phyloP scores from a whole-genome alignment of 2,797 vertebrate genomes.

The Balearica regulorum region DNA sequence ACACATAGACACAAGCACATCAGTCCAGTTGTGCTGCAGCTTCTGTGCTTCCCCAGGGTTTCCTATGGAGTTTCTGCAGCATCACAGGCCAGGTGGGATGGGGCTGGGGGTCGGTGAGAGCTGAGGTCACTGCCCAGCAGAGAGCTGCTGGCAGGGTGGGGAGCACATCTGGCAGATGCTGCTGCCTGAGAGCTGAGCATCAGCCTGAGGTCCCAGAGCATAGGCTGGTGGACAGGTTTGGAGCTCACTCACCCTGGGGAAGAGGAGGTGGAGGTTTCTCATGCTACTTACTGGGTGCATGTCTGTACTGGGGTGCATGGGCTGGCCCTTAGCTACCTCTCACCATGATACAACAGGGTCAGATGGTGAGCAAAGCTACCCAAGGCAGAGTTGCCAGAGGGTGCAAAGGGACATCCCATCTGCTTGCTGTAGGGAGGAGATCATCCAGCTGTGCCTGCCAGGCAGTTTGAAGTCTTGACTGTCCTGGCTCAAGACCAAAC shows the following conservation, averaged over 20 bases:
- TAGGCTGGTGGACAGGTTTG: background rate
- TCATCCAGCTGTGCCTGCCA: background rate
- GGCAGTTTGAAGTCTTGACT: background rate
- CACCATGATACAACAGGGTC: accelerated
- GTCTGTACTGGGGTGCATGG: background rate
- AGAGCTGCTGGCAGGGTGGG: background rate
- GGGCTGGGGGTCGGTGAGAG: background rate
- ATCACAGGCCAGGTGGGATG: background rate
- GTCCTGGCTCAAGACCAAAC: background rate
- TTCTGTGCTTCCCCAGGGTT: background rate
- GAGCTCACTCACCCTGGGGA: background rate
- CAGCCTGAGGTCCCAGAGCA: background rate
- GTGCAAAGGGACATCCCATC: background rate
- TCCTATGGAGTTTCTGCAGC: background rate
- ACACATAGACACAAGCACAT: background rate
- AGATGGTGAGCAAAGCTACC: background rate
- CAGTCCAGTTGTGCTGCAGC: background rate
- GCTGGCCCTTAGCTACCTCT: background rate
- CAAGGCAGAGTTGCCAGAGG: background rate
- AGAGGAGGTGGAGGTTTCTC: background rate
- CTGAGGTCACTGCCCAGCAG: accelerated
- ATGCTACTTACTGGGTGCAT: background rate
- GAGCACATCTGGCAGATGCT: background rate
- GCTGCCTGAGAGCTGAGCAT: background rate
- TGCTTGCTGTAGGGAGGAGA: background rate